phyloP scores from a whole-genome alignment of 2,888 invertebrate genomes.

The Amitus sp. region DNA sequence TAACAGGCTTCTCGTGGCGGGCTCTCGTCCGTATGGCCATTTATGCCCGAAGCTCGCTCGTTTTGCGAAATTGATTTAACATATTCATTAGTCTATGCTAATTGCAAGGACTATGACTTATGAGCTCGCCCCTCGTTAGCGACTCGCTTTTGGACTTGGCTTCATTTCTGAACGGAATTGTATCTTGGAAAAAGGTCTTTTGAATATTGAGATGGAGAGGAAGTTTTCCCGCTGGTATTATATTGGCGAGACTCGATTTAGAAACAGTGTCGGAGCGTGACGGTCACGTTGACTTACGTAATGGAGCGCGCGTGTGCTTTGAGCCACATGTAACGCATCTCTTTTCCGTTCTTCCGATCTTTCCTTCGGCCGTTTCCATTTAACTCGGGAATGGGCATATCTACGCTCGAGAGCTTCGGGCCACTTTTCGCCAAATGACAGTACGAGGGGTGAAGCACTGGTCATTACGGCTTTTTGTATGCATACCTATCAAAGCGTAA shows the following conservation, averaged over 20 bases:
- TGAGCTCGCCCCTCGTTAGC: conserved; percentile 19
- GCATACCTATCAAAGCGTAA: conserved; percentile 59
- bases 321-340: neutral
- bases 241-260: conserved; percentile 49
- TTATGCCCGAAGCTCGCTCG: conserved; percentile 50
- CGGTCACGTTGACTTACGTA: conserved; percentile 47
- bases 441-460: conserved; percentile 22
- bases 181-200: too few relatives aligned
- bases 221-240: too few relatives aligned
- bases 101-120: conserved; percentile 45
- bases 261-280: conserved; percentile 57
- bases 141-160: too few relatives aligned
- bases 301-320: conserved; percentile 35
- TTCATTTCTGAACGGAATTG: too few relatives aligned
- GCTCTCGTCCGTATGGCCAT: conserved; percentile 46
- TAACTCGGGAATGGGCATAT: neutral
- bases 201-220: too few relatives aligned
- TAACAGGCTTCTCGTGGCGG: conserved; percentile 56
- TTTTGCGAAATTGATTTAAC: conserved; percentile 64
- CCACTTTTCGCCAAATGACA: conserved; percentile 6
- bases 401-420: neutral
- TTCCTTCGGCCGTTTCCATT: conserved; percentile 12
- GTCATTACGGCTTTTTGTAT: conserved; percentile 43
- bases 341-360: conserved; percentile 20
- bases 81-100: conserved; percentile 64